A percentile compares a stretch with the other conserved stretches of the same genome.
These are phyloP conservation scores for Aselliscus stoliczkanus DNA, from an alignment of 2,797 vertebrate genomes.

Conservation along the genomic window DNA sequence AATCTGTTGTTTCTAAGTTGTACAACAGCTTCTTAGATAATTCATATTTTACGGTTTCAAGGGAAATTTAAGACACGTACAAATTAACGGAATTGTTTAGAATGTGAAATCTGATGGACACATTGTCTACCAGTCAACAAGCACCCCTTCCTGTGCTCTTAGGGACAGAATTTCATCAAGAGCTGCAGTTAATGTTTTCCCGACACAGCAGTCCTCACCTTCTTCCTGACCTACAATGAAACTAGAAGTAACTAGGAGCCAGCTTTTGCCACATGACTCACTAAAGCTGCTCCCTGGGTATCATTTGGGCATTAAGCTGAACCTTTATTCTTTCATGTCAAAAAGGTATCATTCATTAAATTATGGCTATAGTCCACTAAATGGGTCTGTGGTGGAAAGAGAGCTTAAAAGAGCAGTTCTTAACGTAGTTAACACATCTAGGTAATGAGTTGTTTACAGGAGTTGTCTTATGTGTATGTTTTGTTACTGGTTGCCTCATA, in stretches of 20 bases:
- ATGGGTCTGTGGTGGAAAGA: background rate
- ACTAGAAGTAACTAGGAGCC: background rate
- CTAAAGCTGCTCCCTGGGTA: background rate
- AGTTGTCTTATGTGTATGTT: background rate
- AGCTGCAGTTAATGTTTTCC: background rate
- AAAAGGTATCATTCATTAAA: background rate
- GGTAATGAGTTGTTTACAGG: background rate
- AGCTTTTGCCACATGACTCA: background rate
- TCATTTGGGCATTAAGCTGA: background rate
- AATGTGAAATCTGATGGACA: background rate
- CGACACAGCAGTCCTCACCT: background rate
- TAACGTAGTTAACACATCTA: background rate
- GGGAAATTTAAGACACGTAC: background rate
- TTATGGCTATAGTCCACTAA: background rate
- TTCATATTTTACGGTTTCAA: background rate
- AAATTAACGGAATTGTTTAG: background rate
- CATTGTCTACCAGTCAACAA: background rate
- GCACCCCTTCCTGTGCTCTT: fast-evolving
- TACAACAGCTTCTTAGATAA: background rate
- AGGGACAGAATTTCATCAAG: background rate
- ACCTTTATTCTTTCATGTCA: background rate
- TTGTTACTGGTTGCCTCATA: background rate
- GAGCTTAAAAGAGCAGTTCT: background rate
- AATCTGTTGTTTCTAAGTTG: background rate
- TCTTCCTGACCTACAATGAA: background rate